A percentile compares a stretch with the other conserved stretches of the same genome.
Conservation (phyloP, 2,797 vertebrate genomes). For the Acomys russatus region DNA sequence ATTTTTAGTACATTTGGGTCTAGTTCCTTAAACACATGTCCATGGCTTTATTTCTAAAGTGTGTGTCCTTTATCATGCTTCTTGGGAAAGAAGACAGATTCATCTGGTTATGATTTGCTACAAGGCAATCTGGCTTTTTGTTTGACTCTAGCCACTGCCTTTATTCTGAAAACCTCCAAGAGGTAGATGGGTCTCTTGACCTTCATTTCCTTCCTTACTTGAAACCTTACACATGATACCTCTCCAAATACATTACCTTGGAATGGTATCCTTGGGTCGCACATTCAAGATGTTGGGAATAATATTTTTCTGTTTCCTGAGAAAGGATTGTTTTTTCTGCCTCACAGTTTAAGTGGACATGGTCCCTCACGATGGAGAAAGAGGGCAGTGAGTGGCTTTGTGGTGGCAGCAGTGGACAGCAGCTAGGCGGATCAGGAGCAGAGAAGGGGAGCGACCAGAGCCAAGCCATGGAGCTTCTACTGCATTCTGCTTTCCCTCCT, state of each 20-base stretch:
- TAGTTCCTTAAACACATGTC: neutral
- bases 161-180: constrained; percentile 2
- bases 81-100: constrained; percentile 12
- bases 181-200: neutral
- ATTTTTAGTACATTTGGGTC: neutral
- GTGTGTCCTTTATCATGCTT: constrained; percentile 11
- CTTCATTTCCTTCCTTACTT: constrained; percentile 28
- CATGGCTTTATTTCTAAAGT: constrained; percentile 6
- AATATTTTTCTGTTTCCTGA: neutral
- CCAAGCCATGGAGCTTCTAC: neutral
- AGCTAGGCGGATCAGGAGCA: neutral
- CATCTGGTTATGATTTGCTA: constrained; percentile 25
- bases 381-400: neutral
- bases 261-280: neutral
- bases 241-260: neutral
- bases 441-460: neutral
- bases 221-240: neutral
- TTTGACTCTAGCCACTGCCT: neutral
- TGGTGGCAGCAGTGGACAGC: neutral
- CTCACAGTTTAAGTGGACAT: neutral
- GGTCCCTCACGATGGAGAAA: neutral
- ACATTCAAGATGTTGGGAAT: neutral
- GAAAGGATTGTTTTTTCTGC: neutral
- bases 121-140: constrained; percentile 19
- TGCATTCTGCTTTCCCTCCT: neutral